phyloP scores from a whole-genome alignment of 2,113 vertebrate species.

The Pungitius pungitius region DNA sequence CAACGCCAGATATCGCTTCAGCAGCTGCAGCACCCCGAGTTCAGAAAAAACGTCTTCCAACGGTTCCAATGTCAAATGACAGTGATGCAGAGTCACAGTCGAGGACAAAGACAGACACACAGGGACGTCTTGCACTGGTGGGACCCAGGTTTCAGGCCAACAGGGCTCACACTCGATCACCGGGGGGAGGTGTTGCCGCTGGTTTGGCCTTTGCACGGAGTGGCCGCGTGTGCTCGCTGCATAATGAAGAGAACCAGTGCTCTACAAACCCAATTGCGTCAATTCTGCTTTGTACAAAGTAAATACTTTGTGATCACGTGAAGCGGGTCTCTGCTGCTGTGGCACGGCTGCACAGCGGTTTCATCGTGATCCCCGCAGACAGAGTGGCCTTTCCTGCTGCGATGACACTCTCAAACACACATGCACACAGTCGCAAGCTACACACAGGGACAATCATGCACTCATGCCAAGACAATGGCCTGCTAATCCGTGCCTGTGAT shows the following conservation, averaged over 20 bases:
- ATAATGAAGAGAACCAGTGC: conserved; percentile 3
- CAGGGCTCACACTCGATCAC: conserved; percentile 4
- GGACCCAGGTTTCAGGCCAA: conserved; percentile 22
- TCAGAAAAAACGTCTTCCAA: conserved; percentile 1
- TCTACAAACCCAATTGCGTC: background rate
- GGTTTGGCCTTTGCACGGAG: conserved; percentile 13
- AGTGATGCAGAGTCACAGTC: conserved; percentile 3
- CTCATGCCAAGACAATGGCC: conserved; percentile 77
- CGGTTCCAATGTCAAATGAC: conserved; percentile 39
- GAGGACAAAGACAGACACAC: conserved; percentile 19
- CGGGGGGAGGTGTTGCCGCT: conserved; percentile 18
- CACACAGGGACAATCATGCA: conserved; percentile 38
- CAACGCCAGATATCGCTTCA: conserved; percentile 27
- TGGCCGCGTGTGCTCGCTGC: conserved; percentile 3
- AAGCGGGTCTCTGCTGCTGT: conserved; percentile 34
- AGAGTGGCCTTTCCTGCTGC: conserved; percentile 53
- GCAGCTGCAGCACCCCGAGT: conserved; percentile 45
- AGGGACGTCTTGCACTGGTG: conserved; percentile 32
- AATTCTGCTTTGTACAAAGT: background rate
- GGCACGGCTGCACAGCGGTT: conserved; percentile 45
- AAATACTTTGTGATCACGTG: conserved; percentile 11
- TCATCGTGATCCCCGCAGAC: conserved; percentile 50
- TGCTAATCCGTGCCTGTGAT: conserved; percentile 74
- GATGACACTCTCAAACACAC: conserved; percentile 21
- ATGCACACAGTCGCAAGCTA: conserved; percentile 16